Percentiles rank a stretch among this genome's conserved stretches.
Evolutionary conservation across 2,888 invertebrate genomes (phyloP).

Genomic region (Plebejus anna): DNA sequence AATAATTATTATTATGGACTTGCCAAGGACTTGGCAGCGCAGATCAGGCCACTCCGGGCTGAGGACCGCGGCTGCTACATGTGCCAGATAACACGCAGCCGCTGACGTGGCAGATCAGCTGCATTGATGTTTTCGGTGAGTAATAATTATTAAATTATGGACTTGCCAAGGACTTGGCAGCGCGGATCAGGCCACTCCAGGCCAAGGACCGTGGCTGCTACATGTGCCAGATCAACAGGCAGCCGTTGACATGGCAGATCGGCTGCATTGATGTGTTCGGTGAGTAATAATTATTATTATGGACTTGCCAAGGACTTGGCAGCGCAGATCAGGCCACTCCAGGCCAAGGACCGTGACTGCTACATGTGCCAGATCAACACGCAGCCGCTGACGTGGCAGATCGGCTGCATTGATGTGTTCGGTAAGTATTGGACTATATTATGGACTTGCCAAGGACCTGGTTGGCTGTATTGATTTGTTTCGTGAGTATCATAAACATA

Average conservation of each 20-base stretch:
- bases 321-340: slow-evolving; percentile 81
- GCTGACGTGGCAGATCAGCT: neutral
- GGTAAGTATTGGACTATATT: no score
- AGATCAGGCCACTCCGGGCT: slow-evolving; percentile 81
- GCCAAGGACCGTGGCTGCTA: slow-evolving; percentile 86
- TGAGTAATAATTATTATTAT: no score
- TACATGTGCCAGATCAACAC: slow-evolving; percentile 97
- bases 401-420: no score
- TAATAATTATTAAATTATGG: no score
- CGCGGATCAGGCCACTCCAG: slow-evolving; percentile 81
- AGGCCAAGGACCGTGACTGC: slow-evolving; percentile 83
- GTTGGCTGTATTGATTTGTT: no score
- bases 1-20: slow-evolving; percentile 87
- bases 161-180: no score
- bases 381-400: no score
- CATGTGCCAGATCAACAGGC: slow-evolving; percentile 95
- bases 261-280: slow-evolving; percentile 53
- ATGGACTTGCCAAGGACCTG: no score
- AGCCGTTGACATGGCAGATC: slow-evolving; percentile 52
- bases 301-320: no score
- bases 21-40: slow-evolving; percentile 89
- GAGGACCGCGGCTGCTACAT: slow-evolving; percentile 90
- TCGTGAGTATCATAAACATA: no score
- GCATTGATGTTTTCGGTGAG: slow-evolving; percentile 53
- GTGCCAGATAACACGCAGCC: slow-evolving; percentile 94